These are phyloP conservation scores for Gymnopithys bicolor DNA, from an alignment of 2,797 vertebrate genomes.

Conservation along the genomic window DNA sequence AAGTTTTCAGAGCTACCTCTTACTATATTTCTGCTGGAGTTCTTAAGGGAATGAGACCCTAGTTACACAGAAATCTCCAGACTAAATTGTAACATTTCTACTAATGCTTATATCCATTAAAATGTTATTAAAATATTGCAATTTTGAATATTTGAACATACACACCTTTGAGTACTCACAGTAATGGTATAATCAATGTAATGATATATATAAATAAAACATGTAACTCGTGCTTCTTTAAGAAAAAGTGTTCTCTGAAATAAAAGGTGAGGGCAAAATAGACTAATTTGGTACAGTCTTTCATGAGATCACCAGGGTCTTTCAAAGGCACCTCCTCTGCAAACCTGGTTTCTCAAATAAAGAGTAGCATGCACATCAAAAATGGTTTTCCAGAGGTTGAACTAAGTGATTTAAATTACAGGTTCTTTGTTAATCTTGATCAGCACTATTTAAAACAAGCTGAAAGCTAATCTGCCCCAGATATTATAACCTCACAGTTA, in stretches of 20 bases:
- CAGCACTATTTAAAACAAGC: conserved; percentile 39
- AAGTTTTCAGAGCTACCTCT: neutral
- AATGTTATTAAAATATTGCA: neutral
- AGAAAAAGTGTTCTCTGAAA: neutral
- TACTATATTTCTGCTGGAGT: neutral
- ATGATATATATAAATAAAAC: neutral
- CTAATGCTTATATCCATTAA: neutral
- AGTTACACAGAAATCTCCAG: neutral
- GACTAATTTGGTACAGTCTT: neutral
- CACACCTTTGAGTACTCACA: neutral
- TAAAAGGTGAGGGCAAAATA: neutral
- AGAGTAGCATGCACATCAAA: neutral
- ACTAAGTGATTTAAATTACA: conserved; percentile 37
- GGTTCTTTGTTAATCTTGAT: conserved; percentile 6
- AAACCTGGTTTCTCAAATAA: neutral
- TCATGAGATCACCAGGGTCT: accelerated
- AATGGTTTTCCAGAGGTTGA: neutral
- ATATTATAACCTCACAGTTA: neutral
- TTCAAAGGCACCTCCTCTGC: neutral
- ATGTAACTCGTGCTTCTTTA: neutral
- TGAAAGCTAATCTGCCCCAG: conserved; percentile 2
- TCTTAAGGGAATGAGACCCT: neutral
- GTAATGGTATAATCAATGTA: neutral
- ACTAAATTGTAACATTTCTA: neutral
- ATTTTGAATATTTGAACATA: neutral